These are phyloP conservation scores for Alces alces DNA, from an alignment of 2,113 vertebrate species.

Conservation along the genomic window DNA sequence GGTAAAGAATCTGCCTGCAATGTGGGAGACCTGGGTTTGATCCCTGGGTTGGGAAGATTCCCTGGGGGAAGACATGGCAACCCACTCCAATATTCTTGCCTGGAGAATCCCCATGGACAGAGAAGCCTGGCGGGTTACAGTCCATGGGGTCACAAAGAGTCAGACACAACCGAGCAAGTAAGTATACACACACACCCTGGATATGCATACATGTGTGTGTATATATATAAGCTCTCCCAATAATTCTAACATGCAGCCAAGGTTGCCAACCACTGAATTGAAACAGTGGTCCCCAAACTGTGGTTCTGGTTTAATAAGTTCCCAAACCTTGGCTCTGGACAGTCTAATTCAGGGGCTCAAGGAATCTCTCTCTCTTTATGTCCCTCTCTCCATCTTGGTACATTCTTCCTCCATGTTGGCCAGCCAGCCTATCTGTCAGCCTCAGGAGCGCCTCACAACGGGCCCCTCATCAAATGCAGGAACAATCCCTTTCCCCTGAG, in stretches of 20 bases:
- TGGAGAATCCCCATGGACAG: neutral
- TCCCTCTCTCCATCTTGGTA: neutral
- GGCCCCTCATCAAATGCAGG: neutral
- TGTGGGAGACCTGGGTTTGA: neutral
- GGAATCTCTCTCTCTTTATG: neutral
- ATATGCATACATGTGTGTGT: neutral
- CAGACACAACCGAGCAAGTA: neutral
- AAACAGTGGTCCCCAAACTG: neutral
- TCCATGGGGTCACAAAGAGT: neutral
- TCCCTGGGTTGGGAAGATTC: neutral
- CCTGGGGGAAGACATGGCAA: neutral
- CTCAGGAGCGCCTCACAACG: neutral
- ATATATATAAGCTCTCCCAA: neutral
- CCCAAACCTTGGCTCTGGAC: neutral
- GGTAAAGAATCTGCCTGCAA: neutral
- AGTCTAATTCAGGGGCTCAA: neutral
- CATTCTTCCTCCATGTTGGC: neutral
- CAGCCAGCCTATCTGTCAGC: neutral
- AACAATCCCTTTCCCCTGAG: neutral
- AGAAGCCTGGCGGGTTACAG: neutral
- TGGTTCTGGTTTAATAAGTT: neutral
- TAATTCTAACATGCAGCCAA: neutral
- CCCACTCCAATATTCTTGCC: neutral
- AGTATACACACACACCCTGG: neutral
- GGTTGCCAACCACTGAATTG: neutral